Base-by-base conservation (phyloP, 2,888 invertebrate species). In the Drosophila yooni region DNA sequence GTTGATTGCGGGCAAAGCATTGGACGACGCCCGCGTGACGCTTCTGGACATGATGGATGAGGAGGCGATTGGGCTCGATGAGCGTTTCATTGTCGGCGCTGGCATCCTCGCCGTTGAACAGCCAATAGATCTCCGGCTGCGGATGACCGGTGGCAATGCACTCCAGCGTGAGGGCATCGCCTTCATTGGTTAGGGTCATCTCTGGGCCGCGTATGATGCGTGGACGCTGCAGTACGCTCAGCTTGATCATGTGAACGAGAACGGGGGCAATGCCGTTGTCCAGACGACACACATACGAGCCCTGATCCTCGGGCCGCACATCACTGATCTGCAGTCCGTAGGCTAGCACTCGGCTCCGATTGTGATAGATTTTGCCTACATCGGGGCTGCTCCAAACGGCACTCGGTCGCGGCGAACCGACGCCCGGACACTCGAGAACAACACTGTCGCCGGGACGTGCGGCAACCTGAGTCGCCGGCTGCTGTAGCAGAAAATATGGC, bases 1-100 rank as follows among this genome's bases (percentile, higher is more conserved):
- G 95, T 46, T 94, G 92, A 91, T 97, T 98, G 78, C 95, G 96
- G 0, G 97, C 98, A 90, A 98, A 97, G 92, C 98, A 98, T 91
- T 98, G 98, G 62, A 98, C 96, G 68, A 97, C 96, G 3, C 98
- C 98, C 0, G 98, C 98, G 92, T 98, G 98, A 4, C 95, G 94
- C 91, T 97, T 97, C 93, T 97, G 96, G 1, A 96, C 96, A 11
- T 95, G 95, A 4, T 94, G 94, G 71, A 97, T 95, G 66, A 94
- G 94, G 15, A 97, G 93, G 63, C 95, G 95, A 25, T 94, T 94
- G 50, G 94, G 92, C 58, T 92, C 92, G 43, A 94, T 92, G 74
- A 93, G 92, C 25, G 95, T 94, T 63, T 94, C 92, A 27, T 93
- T 92, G 85, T 95, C 95, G 73, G 93, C 94, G 59, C 94, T 93